Evolutionary conservation across 2,113 vertebrate genomes (phyloP), one percentile per base, ranked within the genome.

Genomic region (Brachirus orientalis): DNA sequence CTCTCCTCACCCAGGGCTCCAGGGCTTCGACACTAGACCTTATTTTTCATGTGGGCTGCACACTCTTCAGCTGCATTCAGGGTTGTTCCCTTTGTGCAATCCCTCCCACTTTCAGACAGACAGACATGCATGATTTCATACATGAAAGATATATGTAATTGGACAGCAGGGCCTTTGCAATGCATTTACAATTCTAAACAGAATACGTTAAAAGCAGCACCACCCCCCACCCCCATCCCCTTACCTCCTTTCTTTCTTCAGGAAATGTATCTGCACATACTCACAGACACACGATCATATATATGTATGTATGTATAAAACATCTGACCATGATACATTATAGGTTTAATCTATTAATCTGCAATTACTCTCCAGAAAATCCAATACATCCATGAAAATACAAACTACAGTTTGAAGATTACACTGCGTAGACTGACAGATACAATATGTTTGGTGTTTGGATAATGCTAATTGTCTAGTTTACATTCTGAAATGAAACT

Each of bases 111-210:
- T 57, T 66, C 36, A 72, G 63, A 84, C 79, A 69, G 70, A 78
- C 69, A 89, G 86, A 79, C 90, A 91, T 89, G 91, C 92, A 92
- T 93, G 92, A 92, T 92, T 93, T 93, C 86, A 92, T 92, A 92
- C 89, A 92, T 92, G 92, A 92, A 91, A 93, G 91, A 92, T 92
- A 89, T 90, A 92, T 92, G 92, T 93, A 93, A 94, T 93, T 92
- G 91, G 90, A 93, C 91, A 84, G 88, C 87, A 72, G 82, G 73
- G 86, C 83, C 91, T 82, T 86, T 91, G 86, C 84, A 62, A 84
- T 82, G 47, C 85, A 93, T 93, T 91, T 93, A 92, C 89, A 93
- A 92, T 93, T 94, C 90, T 90, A 91, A 92, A 90, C 87, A 91
- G 91, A 89, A 70, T 61, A 82, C 22, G 72, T 68, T 86, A 68